These are phyloP conservation scores for Rhipidura dahli DNA, from an alignment of 2,113 vertebrate species.

Conservation along the genomic window DNA sequence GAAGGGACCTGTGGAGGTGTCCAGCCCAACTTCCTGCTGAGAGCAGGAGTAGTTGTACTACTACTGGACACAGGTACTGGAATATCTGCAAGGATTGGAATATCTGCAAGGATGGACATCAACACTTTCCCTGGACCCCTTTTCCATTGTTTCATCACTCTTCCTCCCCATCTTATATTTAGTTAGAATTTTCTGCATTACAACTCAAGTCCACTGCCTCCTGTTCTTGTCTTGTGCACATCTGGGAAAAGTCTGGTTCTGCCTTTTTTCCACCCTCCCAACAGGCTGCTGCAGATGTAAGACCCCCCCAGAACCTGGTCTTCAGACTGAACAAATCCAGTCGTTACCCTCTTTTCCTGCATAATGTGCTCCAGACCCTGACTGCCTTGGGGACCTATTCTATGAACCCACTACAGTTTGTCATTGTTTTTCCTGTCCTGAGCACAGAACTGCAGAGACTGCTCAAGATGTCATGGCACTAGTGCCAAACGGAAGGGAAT, in stretches of 20 bases:
- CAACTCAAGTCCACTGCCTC: background rate
- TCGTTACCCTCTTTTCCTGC: background rate
- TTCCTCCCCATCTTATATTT: background rate
- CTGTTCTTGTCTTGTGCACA: background rate
- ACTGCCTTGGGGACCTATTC: background rate
- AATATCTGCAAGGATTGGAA: background rate
- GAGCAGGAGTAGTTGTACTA: background rate
- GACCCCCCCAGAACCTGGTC: accelerated
- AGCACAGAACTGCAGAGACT: background rate
- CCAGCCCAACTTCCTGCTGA: background rate
- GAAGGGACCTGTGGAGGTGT: background rate
- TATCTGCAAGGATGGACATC: background rate
- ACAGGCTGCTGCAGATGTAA: background rate
- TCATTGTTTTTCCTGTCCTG: background rate
- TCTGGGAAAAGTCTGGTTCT: background rate
- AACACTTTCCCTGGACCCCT: background rate
- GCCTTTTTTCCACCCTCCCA: background rate
- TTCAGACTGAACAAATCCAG: background rate
- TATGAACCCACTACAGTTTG: background rate
- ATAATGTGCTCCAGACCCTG: background rate
- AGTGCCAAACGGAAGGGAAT: background rate
- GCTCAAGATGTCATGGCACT: background rate
- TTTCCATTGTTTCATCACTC: background rate
- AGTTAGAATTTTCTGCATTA: background rate
- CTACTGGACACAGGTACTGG: no score